Evolutionary conservation across 2,113 vertebrate genomes (phyloP).

Genomic region (Macheiramphus alcinus): DNA sequence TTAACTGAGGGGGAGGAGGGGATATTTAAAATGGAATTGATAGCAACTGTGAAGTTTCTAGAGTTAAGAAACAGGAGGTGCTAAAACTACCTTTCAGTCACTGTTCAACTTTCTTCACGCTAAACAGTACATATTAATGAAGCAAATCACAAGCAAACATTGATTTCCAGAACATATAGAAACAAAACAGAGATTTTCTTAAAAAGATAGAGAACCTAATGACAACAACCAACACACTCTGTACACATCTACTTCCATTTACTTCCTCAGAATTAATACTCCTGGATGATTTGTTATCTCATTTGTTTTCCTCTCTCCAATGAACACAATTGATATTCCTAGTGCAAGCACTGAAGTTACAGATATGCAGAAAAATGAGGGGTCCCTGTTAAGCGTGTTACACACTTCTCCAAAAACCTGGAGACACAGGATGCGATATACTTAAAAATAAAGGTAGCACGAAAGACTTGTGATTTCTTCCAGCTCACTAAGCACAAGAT

Average conservation of each 20-base stretch:
- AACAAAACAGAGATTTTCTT: not conserved
- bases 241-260: not conserved
- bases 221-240: not conserved
- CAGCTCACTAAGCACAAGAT: not conserved
- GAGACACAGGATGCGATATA: fast-evolving
- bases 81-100: not conserved
- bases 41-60: not conserved
- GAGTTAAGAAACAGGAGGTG: too few species aligned
- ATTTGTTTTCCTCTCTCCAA: not conserved
- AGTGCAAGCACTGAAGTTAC: not conserved
- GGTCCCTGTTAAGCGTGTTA: not conserved
- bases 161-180: not conserved
- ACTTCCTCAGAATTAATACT: not conserved
- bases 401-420: not conserved
- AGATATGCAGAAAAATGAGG: not conserved
- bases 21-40: not conserved
- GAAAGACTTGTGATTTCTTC: not conserved
- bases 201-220: not conserved
- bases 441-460: not conserved
- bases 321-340: not conserved
- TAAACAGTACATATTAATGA: not conserved
- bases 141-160: not conserved
- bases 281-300: not conserved
- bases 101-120: not conserved
- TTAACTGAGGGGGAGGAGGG: fast-evolving